Evolutionary conservation across 2,113 vertebrate genomes (phyloP), one percentile per base, ranked within the genome.

Genomic region (Aramus guarauna): DNA sequence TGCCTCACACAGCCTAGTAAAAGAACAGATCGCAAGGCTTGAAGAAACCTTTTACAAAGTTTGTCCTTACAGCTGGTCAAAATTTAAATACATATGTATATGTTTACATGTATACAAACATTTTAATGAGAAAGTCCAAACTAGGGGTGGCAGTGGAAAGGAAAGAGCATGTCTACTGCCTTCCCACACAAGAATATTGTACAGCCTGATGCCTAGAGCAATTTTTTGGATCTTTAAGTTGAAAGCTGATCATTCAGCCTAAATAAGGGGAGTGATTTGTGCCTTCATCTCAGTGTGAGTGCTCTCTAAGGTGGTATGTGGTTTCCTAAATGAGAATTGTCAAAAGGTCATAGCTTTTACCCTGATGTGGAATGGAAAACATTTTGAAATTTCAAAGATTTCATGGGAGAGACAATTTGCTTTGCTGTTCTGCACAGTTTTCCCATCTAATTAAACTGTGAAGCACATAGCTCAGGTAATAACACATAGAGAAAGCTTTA

Each of bases 381-480:
- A 90, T 85, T 96, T 85, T 76, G 74, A 85, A 75, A 79, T 68
- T 74, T 91, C 58, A 26, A 76, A 87, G 30, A 85, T 94, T 92
- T 90, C 36, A 30, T 34, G 39, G 39, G 27, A 85, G 8, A 92
- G 17, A 47, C 23, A 77, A 85, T 85, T 79, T 69, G 45, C 27
- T 92, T 82, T 92, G 29, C 52, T 81, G 64, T 43, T 95, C 60
- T 85, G 26, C 12, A 11, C 18, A 2, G 29, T 76, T 76, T 76
- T 87, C 34, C 58, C 66, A 48, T 43, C 90, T 95, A 90, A 96
- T 95, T 92, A 87, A 95, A 95, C 58, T 73, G 58, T 79, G 80
- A 91, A 92, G 86, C 64, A 89, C 73, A 67, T 67, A 94, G 68
- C 39, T 78, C 69, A 92, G 64, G 80, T 94, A 91, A 78, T 71